A percentile compares a stretch with the other conserved stretches of the same genome.
These are phyloP conservation scores for Liasis olivaceus DNA, from an alignment of 2,797 vertebrate species.

Conservation along the genomic window DNA sequence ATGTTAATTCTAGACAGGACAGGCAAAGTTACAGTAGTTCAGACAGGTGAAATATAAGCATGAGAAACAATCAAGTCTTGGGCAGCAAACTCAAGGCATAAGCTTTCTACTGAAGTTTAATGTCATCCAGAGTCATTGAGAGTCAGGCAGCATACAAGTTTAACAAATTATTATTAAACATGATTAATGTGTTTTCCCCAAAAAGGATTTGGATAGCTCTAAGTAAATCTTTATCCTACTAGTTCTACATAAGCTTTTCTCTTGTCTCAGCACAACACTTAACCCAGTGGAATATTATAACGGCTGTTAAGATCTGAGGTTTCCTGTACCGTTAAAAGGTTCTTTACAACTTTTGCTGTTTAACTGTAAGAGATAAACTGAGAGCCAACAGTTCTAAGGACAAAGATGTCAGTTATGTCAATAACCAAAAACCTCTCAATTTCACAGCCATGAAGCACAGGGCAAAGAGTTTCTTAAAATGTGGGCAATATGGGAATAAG, in stretches of 20 bases:
- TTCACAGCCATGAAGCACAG: background rate
- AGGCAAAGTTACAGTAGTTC: background rate
- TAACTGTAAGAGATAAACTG: background rate
- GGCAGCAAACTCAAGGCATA: background rate
- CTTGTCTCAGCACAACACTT: no score
- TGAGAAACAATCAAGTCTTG: background rate
- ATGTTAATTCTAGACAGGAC: background rate
- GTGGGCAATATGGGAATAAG: background rate
- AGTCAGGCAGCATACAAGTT: no score
- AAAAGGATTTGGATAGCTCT: background rate
- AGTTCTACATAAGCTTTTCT: background rate
- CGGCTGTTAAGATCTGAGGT: background rate
- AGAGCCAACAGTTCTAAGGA: background rate
- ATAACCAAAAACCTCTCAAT: background rate
- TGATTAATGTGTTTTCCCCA: no score
- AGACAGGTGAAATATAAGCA: no score
- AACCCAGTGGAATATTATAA: no score
- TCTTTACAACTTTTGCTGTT: background rate
- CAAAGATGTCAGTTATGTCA: background rate
- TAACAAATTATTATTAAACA: no score
- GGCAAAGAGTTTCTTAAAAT: background rate
- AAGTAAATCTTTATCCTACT: background rate
- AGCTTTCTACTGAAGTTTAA: background rate
- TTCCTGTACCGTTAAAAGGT: background rate
- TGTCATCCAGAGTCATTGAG: no score